A percentile compares a stretch with the other conserved stretches of the same genome.
Evolutionary conservation across 2,888 invertebrate genomes (phyloP).

Genomic region (Microplitis deprimator): DNA sequence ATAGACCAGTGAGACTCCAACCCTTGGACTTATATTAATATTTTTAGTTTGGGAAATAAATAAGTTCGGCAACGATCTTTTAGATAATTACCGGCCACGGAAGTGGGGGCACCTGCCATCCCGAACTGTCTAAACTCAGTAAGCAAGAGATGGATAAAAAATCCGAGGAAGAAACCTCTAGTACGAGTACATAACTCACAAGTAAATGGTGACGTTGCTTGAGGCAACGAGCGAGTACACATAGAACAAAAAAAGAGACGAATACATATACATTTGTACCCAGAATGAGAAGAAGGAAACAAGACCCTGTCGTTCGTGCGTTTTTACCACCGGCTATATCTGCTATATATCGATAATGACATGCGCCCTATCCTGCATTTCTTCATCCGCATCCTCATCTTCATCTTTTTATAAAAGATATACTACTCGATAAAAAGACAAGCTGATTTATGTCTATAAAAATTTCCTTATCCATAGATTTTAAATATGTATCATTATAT

Average conservation of each 20-base stretch:
- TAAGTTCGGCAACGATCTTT: too few relatives aligned
- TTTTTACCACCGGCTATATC: background rate
- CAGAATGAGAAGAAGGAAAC: background rate
- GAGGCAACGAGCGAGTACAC: background rate
- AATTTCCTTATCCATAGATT: background rate
- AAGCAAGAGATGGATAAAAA: background rate
- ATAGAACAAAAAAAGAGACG: background rate
- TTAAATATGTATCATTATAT: background rate
- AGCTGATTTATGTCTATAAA: background rate
- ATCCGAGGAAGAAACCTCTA: background rate
- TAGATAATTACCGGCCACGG: too few relatives aligned
- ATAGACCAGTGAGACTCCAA: too few relatives aligned
- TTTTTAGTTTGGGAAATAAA: too few relatives aligned
- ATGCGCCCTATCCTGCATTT: background rate
- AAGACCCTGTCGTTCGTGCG: background rate
- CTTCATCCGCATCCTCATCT: background rate
- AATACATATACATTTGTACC: too few relatives aligned
- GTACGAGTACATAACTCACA: background rate
- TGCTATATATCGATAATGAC: background rate
- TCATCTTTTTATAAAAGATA: background rate
- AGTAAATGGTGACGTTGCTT: background rate
- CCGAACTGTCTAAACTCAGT: too few relatives aligned
- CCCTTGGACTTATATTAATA: too few relatives aligned
- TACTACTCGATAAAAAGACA: background rate
- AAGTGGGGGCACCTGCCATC: too few relatives aligned